Evolutionary conservation across 64 coral and sea anemone species (phyloP).

Genomic region (Montipora foliosa): DNA sequence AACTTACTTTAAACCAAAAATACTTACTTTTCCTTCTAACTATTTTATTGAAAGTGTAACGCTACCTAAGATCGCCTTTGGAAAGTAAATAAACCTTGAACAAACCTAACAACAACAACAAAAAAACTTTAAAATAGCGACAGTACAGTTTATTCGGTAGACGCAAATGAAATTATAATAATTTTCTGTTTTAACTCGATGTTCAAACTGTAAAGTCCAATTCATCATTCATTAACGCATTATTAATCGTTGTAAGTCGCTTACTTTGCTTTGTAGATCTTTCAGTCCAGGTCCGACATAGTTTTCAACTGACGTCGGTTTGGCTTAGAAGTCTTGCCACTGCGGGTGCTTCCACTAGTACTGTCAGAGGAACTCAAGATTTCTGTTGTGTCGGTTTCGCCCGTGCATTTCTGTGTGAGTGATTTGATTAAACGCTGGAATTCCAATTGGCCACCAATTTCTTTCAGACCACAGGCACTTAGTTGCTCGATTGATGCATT

Average conservation of each 20-base stretch:
- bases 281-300: neutral
- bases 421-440: neutral
- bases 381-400: neutral
- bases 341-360: neutral
- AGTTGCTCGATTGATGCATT: neutral
- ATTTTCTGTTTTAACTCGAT: neutral
- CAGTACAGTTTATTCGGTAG: neutral
- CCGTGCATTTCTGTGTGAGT: too few species aligned
- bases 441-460: neutral
- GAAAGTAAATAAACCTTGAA: neutral
- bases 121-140: neutral
- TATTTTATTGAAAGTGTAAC: neutral
- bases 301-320: neutral
- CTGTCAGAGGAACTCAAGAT: conserved; percentile 7
- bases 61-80: neutral
- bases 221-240: neutral
- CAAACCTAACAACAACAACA: too few species aligned
- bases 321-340: neutral
- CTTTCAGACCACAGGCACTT: neutral
- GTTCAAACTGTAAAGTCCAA: neutral
- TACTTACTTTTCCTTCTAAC: neutral
- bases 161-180: neutral
- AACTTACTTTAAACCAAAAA: too few species aligned
- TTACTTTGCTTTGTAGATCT: conserved; percentile 13
- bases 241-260: neutral